Percentiles rank a stretch among this genome's conserved stretches.
Evolutionary conservation across 2,888 invertebrate genomes (phyloP).

Genomic region (Amiota mariae): DNA sequence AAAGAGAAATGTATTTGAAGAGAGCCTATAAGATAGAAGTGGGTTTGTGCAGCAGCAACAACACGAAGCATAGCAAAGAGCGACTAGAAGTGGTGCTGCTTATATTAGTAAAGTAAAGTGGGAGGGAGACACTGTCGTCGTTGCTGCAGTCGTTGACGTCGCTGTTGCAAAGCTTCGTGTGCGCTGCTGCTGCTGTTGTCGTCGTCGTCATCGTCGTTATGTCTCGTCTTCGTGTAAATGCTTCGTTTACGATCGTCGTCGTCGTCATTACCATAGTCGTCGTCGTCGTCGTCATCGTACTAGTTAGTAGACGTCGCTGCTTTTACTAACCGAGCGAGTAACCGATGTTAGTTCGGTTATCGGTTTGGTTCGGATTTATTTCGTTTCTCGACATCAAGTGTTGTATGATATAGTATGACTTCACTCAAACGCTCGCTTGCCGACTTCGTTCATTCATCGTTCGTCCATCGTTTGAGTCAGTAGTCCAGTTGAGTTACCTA

Average conservation of each 20-base stretch:
- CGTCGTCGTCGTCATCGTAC: not conserved
- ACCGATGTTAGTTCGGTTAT: no score
- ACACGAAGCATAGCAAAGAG: constrained; percentile 13
- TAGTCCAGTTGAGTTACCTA: constrained; percentile 28
- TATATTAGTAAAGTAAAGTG: not conserved
- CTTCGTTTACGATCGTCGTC: not conserved
- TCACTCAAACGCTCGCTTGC: constrained; percentile 27
- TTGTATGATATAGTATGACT: not conserved
- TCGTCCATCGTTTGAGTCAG: constrained; percentile 48
- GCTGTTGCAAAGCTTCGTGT: constrained; percentile 30
- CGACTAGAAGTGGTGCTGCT: constrained; percentile 9
- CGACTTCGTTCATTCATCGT: constrained; percentile 68
- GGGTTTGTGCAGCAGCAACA: not conserved
- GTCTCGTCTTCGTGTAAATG: not conserved
- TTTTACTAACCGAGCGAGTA: not conserved
- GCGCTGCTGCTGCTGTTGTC: constrained; percentile 7
- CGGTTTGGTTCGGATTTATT: no score
- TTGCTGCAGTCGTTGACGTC: not conserved
- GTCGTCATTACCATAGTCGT: not conserved
- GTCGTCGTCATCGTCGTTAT: constrained; percentile 31
- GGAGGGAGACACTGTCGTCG: not conserved
- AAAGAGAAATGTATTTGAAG: not conserved
- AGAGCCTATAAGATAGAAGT: not conserved
- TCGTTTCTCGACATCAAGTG: no score
- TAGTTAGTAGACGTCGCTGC: not conserved